A percentile compares a stretch with the other conserved stretches of the same genome.
These are phyloP conservation scores for Drosophila anomelani DNA, from an alignment of 2,888 invertebrate species.

Conservation along the genomic window DNA sequence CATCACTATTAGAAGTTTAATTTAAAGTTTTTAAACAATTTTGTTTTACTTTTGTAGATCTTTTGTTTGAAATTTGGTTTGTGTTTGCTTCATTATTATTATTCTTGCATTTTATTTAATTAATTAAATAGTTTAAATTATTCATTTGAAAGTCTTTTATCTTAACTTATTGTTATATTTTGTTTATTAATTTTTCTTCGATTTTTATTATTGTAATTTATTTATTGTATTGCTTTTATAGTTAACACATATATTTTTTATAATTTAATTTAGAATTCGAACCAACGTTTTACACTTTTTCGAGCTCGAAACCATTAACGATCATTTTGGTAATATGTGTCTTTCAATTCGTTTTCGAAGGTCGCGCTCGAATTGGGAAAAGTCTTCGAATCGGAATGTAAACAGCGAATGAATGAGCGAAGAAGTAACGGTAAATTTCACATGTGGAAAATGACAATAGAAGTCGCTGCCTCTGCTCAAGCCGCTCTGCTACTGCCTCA, in stretches of 20 bases:
- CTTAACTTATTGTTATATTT: background rate
- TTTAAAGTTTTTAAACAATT: too few relatives aligned
- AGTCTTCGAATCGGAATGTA: constrained; percentile 72
- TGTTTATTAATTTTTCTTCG: background rate
- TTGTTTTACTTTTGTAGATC: too few relatives aligned
- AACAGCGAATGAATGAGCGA: constrained; percentile 81
- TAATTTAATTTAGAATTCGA: background rate
- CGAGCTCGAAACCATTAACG: background rate
- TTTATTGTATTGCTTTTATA: background rate
- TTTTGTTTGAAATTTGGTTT: too few relatives aligned
- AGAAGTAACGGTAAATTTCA: constrained; percentile 81
- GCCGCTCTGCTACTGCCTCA: constrained; percentile 14
- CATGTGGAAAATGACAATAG: constrained; percentile 80
- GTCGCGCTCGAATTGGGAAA: constrained; percentile 38
- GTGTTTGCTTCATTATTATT: too few relatives aligned
- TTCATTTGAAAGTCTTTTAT: too few relatives aligned
- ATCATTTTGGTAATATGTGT: background rate
- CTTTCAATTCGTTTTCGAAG: constrained; percentile 9
- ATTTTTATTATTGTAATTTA: background rate
- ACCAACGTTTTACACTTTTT: background rate
- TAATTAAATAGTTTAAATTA: too few relatives aligned
- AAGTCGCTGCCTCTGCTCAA: constrained; percentile 33
- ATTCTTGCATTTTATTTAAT: too few relatives aligned
- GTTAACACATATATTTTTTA: background rate
- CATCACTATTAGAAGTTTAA: too few relatives aligned